A percentile compares a stretch with the other conserved stretches of the same genome.
Conservation (phyloP, 2,113 vertebrate genomes). For the Penelope pileata region DNA sequence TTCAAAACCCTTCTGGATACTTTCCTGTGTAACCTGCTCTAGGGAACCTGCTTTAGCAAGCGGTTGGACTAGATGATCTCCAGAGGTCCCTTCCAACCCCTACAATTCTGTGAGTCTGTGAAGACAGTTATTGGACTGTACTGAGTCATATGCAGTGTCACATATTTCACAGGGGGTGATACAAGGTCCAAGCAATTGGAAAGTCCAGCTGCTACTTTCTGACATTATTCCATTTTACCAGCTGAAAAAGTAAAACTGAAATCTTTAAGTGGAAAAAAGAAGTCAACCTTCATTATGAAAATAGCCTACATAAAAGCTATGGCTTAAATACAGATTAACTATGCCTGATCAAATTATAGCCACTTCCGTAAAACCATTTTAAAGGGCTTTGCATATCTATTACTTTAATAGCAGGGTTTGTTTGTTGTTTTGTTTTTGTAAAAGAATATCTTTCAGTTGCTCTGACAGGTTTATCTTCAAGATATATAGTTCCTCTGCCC, state of each 20-base stretch:
- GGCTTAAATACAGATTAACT: not conserved
- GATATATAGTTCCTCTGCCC: not conserved
- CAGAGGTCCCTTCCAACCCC: too few relatives aligned
- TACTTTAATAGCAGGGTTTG: not conserved
- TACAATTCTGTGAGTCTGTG: not conserved
- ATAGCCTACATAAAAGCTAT: not conserved
- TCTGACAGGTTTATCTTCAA: conserved; percentile 52
- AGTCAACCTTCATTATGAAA: not conserved
- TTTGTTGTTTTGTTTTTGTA: not conserved
- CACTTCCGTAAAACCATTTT: not conserved
- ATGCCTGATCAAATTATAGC: not conserved
- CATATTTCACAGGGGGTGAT: not conserved
- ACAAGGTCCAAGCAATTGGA: not conserved
- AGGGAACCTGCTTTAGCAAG: too few relatives aligned
- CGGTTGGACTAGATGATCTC: too few relatives aligned
- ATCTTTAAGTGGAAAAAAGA: not conserved
- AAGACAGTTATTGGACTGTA: not conserved
- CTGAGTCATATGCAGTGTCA: not conserved
- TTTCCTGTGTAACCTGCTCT: too few relatives aligned
- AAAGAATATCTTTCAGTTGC: not conserved
- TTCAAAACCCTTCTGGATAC: too few relatives aligned
- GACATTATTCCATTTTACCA: not conserved
- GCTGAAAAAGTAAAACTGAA: not conserved
- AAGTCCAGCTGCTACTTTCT: not conserved
- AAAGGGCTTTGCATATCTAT: not conserved